Percentiles rank a stretch among this genome's conserved stretches.
Conservation (phyloP, 2,888 invertebrate genomes). For the Fissipunctia ypsillon region DNA sequence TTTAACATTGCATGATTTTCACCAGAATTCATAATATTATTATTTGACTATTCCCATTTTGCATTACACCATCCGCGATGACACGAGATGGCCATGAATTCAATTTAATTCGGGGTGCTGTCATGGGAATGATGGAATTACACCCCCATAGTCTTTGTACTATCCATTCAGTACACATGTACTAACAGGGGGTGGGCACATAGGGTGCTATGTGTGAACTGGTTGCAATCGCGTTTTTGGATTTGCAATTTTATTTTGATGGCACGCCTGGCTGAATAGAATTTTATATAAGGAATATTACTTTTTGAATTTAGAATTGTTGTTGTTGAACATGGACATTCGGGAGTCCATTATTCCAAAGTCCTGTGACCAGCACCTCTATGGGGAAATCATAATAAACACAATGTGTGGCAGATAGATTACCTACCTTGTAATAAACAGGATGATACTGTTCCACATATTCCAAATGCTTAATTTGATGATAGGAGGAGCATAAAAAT, state of each 20-base stretch:
- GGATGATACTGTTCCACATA: too few species aligned
- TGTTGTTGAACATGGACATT: too few species aligned
- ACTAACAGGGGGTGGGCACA: slow-evolving; percentile 52
- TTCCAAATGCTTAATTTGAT: too few species aligned
- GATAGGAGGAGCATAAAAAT: too few species aligned
- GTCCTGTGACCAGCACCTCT: too few species aligned
- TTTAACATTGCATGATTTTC: too few species aligned
- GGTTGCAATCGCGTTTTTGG: slow-evolving; percentile 28
- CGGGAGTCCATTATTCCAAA: too few species aligned
- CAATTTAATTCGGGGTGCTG: slow-evolving; percentile 75
- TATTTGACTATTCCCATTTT: background rate
- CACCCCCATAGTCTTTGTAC: slow-evolving; percentile 72
- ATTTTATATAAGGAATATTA: background rate
- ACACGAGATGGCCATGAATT: slow-evolving; percentile 81
- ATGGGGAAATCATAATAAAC: too few species aligned
- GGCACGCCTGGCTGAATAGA: background rate
- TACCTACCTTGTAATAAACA: too few species aligned
- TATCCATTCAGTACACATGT: slow-evolving; percentile 63
- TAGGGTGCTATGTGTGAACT: slow-evolving; percentile 48
- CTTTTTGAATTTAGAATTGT: background rate
- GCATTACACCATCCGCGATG: slow-evolving; percentile 71
- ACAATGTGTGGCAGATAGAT: too few species aligned
- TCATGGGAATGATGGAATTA: slow-evolving; percentile 78
- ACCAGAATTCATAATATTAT: too few species aligned
- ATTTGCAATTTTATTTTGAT: slow-evolving; percentile 18